Percentiles rank a stretch among this genome's conserved stretches.
Evolutionary conservation across 1,140 invertebrate genomes (phyloP).

Genomic region (Drosophila bocki): DNA sequence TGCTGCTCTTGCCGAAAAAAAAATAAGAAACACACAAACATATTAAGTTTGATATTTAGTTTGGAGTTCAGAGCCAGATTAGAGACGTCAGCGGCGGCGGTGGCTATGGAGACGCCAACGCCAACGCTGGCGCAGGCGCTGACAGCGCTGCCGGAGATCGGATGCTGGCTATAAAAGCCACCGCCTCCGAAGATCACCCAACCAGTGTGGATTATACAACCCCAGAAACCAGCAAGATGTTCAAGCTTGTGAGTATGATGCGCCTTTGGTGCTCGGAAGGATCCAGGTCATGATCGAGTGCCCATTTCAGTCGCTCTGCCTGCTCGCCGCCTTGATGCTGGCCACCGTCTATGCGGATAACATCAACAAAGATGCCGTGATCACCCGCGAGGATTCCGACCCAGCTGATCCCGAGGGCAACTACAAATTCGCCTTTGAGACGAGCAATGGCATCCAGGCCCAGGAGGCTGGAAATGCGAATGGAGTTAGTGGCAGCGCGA

Average conservation of each 20-base stretch:
- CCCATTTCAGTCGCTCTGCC: slow-evolving; percentile 60
- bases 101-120: slow-evolving; percentile 38
- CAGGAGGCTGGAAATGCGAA: slow-evolving; percentile 71
- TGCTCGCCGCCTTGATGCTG: slow-evolving; percentile 68
- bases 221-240: slow-evolving; percentile 75
- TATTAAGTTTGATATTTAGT: slow-evolving; percentile 76
- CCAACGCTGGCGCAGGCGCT: slow-evolving; percentile 20
- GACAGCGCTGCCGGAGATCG: slow-evolving; percentile 12
- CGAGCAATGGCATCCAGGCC: slow-evolving; percentile 70
- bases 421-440: slow-evolving; percentile 45
- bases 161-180: slow-evolving; percentile 62
- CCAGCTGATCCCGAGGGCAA: slow-evolving; percentile 71
- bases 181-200: slow-evolving; percentile 57
- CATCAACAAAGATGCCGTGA: slow-evolving; percentile 69
- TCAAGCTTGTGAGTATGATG: slow-evolving; percentile 80
- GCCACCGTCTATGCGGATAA: slow-evolving; percentile 71
- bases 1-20: slow-evolving; percentile 50
- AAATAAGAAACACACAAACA: slow-evolving; percentile 41
- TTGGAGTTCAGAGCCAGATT: slow-evolving; percentile 68
- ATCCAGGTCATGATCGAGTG: background rate
- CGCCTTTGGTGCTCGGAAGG: background rate
- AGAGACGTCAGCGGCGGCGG: slow-evolving; percentile 48
- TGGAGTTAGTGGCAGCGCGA: slow-evolving; percentile 44
- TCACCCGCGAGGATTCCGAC: slow-evolving; percentile 21
- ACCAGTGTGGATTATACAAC: slow-evolving; percentile 77